phyloP scores from a whole-genome alignment of 2,113 vertebrate genomes.

The Machaerirhynchus nigripectus region DNA sequence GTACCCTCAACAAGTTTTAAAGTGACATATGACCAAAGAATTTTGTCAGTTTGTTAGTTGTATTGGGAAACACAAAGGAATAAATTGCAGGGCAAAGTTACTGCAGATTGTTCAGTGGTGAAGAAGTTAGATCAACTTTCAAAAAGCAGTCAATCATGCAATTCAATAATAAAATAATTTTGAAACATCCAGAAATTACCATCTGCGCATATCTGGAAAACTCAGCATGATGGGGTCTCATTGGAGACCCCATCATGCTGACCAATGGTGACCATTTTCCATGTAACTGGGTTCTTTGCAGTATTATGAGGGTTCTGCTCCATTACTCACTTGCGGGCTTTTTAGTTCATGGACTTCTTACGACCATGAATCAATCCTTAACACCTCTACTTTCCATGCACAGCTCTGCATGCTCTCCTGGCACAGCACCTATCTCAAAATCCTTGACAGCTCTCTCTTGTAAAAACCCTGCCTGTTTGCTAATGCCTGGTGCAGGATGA shows the following conservation, averaged over 20 bases:
- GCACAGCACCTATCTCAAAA: background rate
- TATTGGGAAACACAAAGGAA: background rate
- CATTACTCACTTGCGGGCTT: fast-evolving
- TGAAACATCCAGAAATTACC: background rate
- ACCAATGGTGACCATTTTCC: background rate
- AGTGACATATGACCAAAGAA: background rate
- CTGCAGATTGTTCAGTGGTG: background rate
- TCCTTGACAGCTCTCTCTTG: background rate
- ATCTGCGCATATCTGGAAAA: background rate
- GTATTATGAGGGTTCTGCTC: background rate
- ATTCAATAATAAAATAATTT: background rate
- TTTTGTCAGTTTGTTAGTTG: background rate
- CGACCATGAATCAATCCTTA: background rate
- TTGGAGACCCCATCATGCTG: too few relatives aligned
- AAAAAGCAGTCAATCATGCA: background rate
- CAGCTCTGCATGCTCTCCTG: background rate
- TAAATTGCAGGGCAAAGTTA: background rate
- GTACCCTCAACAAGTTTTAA: background rate
- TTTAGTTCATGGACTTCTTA: background rate
- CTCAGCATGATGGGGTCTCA: background rate
- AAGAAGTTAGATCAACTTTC: background rate
- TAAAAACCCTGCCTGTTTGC: background rate
- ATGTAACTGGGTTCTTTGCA: background rate
- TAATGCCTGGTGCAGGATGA: background rate
- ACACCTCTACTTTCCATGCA: background rate